These are phyloP conservation scores for Agrilus cyanescens DNA, from an alignment of 2,888 invertebrate species.

Conservation along the genomic window DNA sequence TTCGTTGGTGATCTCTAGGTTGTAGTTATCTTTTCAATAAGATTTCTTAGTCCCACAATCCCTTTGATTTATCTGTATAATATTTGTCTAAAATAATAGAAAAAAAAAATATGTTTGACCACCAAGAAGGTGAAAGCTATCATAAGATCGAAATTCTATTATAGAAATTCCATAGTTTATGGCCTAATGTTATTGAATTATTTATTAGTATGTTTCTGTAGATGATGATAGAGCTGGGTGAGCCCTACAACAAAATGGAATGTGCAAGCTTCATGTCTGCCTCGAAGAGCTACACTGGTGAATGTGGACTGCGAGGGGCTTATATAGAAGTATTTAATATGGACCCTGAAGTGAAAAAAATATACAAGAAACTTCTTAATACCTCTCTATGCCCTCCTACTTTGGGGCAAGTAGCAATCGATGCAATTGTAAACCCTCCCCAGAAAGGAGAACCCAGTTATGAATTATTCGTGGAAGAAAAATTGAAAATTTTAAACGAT, in stretches of 20 bases:
- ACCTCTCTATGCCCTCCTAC: constrained; percentile 62
- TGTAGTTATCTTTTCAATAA: too few relatives aligned
- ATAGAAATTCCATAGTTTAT: too few relatives aligned
- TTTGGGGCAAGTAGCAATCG: constrained; percentile 58
- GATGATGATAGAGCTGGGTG: constrained; percentile 53
- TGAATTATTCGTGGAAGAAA: constrained; percentile 50
- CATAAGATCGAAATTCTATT: too few relatives aligned
- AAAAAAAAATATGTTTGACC: too few relatives aligned
- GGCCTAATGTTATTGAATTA: too few relatives aligned
- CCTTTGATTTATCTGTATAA: too few relatives aligned
- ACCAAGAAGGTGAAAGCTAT: too few relatives aligned
- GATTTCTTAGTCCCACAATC: too few relatives aligned
- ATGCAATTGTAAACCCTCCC: constrained; percentile 62
- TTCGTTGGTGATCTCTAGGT: too few relatives aligned
- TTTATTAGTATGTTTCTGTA: not conserved
- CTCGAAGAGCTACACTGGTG: constrained; percentile 55
- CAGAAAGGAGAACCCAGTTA: constrained; percentile 58
- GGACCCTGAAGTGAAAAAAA: constrained; percentile 49
- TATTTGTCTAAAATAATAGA: too few relatives aligned
- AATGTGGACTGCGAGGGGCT: constrained; percentile 57
- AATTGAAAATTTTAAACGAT: constrained; percentile 38
- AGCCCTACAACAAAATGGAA: constrained; percentile 51
- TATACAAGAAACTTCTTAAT: constrained; percentile 54
- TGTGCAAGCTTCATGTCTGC: constrained; percentile 63
- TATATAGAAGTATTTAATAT: constrained; percentile 59